Conservation (phyloP, 1,140 invertebrate species). For the Idris sp. region DNA sequence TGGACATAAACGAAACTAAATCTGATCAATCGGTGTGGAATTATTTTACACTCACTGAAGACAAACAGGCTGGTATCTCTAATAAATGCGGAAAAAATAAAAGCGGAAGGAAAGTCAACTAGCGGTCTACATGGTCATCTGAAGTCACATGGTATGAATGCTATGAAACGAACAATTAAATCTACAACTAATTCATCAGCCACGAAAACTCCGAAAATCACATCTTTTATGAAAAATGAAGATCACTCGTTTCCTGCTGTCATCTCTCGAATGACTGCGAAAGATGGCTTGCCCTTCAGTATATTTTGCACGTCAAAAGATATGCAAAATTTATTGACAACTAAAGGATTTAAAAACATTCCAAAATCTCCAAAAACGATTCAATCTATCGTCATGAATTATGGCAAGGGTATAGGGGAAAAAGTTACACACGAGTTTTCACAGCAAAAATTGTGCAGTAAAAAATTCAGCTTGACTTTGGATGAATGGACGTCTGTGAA, state of each 20-base stretch:
- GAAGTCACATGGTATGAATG: constrained; percentile 9
- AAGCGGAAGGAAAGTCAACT: constrained; percentile 54
- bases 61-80: constrained; percentile 58
- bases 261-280: background rate
- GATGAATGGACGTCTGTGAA: constrained; percentile 4
- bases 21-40: no score
- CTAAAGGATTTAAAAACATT: no score
- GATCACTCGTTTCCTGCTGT: background rate
- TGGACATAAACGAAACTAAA: no score
- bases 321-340: no score
- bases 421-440: no score
- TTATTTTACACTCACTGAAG: background rate
- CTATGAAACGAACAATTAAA: background rate
- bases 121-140: constrained; percentile 64
- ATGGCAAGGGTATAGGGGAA: no score
- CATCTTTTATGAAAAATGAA: background rate
- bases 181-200: no score
- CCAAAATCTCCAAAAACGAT: no score
- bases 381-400: no score
- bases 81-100: constrained; percentile 69
- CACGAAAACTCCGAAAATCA: background rate
- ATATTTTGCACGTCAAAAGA: background rate
- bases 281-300: background rate
- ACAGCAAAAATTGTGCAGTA: no score
- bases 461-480: constrained; percentile 5